Evolutionary conservation across 2,888 invertebrate genomes (phyloP), one percentile per base, ranked within the genome.

Genomic region (Brachylomia viminalis): DNA sequence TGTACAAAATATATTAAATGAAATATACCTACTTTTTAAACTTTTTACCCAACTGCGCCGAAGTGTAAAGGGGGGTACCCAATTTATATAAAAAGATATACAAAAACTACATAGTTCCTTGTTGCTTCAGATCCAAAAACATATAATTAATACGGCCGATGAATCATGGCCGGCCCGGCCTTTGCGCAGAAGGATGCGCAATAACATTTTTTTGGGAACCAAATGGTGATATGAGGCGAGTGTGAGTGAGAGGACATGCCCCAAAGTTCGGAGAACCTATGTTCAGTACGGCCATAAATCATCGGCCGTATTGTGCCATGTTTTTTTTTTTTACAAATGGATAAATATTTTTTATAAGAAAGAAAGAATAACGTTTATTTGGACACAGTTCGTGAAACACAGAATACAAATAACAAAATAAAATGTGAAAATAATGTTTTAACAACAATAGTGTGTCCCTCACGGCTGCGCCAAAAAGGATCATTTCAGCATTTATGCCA

Each of bases 1-100:
- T 71, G 54, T 77, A 77, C 72, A 77, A 77, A 79, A 56, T 79
- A 79, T 77, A 79, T 71, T 47, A 61, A 78, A 79, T 52, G 0
- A 52, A 70, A 47, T 77, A 30, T 45, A 54, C 27, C 33, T 54
- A 38, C 15, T 72, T 71, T 68, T 49, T n/a, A 45, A 61, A 6
- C 20, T 27, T 67, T 52, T 17, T 42, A 38, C 8, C 33, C 27
- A 7, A 58, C 27, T 58, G 27, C 11, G 13, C 2, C 7, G 1
- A 17, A 47, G 23, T 47, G 23, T 5, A 42, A 42, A 42, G 23
- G 10, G 67, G 30, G 13, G 13, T 49, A 47, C 13, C 23, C 10
- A 49, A 38, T 52, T 15, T 42, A 49, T 27, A 13, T 65, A 47
- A 33, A 33, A 30, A 42, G 4, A 27, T 61, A 33, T 20, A 59